Evolutionary conservation across 2,113 vertebrate species (phyloP).

Genomic region (Neolamprologus sp.): DNA sequence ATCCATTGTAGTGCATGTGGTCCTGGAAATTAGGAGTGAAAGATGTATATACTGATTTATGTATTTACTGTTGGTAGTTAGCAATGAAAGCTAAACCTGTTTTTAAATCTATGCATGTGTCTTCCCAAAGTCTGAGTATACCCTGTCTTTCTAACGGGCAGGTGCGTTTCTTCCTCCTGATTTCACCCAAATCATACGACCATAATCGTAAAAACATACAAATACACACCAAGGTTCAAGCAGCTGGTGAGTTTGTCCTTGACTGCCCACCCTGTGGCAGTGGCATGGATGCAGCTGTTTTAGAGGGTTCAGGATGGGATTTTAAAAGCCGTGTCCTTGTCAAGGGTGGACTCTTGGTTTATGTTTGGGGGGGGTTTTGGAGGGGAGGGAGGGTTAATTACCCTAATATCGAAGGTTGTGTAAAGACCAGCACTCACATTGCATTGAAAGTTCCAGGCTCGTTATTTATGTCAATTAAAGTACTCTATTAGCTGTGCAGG

Average conservation of each 20-base stretch:
- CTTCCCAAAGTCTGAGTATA: not conserved
- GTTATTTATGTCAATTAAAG: not conserved
- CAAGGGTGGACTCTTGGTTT: slow-evolving; percentile 26
- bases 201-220: not conserved
- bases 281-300: slow-evolving; percentile 59
- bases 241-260: slow-evolving; percentile 68
- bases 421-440: not conserved
- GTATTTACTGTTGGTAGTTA: not conserved
- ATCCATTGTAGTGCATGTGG: not conserved
- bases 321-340: slow-evolving; percentile 49
- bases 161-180: not conserved
- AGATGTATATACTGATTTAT: not conserved
- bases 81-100: not conserved
- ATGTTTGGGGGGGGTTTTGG: accelerated
- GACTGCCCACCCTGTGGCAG: slow-evolving; percentile 54
- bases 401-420: not conserved
- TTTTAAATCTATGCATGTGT: not conserved
- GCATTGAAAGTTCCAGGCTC: not conserved
- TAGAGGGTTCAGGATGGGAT: slow-evolving; percentile 41
- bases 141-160: not conserved
- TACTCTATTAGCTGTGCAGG: not conserved
- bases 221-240: slow-evolving; percentile 14
- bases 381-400: not conserved
- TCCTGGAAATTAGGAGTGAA: not conserved
- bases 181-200: not conserved